Evolutionary conservation across 2,888 invertebrate species (phyloP).

Genomic region (Orgyia antiqua): DNA sequence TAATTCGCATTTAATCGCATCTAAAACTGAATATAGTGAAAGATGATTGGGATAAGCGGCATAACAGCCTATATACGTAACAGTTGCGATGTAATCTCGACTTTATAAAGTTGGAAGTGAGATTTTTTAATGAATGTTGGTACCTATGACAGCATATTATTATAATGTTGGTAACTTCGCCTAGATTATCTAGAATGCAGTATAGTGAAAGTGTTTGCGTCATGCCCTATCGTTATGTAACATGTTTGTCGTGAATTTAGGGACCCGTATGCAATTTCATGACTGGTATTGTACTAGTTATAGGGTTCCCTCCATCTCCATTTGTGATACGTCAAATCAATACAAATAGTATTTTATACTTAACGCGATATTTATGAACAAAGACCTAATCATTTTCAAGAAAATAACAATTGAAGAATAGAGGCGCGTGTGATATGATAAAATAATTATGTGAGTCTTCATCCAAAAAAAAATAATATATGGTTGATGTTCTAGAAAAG

Average conservation of each 20-base stretch:
- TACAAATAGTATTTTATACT: no score
- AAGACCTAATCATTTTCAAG: no score
- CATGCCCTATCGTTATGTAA: constrained; percentile 16
- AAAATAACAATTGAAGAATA: no score
- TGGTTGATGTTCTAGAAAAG: no score
- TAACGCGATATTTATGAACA: no score
- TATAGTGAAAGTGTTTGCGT: constrained; percentile 36
- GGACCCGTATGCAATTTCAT: no score
- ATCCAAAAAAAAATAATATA: no score
- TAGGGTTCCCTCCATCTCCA: no score
- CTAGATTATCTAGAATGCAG: constrained; percentile 31
- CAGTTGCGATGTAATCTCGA: constrained; percentile 10
- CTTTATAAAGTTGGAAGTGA: constrained; percentile 9
- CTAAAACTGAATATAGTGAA: constrained; percentile 11
- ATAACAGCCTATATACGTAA: constrained; percentile 3
- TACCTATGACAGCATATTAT: not conserved
- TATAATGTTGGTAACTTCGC: constrained; percentile 13
- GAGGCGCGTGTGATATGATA: no score
- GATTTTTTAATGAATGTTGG: constrained; percentile 3
- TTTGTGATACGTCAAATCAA: no score
- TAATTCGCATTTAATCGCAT: constrained; percentile 17
- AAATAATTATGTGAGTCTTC: no score
- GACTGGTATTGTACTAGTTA: no score
- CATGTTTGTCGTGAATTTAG: constrained; percentile 1
- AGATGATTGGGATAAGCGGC: constrained; percentile 15